These are phyloP conservation scores for Oxycera nigricornis DNA, from an alignment of 2,888 invertebrate species.

Conservation along the genomic window DNA sequence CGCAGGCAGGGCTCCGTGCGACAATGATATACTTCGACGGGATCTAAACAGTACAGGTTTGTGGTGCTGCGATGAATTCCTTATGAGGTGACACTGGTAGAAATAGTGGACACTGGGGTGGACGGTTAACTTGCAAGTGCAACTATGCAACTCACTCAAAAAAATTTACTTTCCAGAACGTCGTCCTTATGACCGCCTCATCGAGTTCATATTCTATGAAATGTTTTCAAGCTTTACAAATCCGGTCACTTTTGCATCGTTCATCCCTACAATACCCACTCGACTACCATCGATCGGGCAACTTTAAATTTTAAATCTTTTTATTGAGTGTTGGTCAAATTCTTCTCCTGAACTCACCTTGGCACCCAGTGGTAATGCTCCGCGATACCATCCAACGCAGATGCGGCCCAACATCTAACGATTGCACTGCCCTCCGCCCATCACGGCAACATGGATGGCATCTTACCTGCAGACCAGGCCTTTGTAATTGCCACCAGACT, in stretches of 20 bases:
- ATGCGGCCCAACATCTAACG: not conserved
- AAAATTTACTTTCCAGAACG: too few species aligned
- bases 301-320: conserved; percentile 31
- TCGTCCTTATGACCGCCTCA: too few species aligned
- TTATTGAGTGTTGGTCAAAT: conserved; percentile 27
- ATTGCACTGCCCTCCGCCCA: conserved; percentile 6
- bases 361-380: not conserved
- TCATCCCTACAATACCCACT: too few species aligned
- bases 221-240: too few species aligned
- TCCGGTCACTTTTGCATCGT: too few species aligned
- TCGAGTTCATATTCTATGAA: too few species aligned
- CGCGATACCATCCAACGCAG: not conserved
- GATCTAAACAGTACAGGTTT: conserved; percentile 9
- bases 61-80: conserved; percentile 20
- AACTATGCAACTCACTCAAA: too few species aligned
- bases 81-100: not conserved
- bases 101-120: not conserved
- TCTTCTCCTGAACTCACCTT: conserved; percentile 14
- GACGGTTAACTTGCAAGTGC: too few species aligned
- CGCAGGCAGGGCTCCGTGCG: conserved; percentile 35
- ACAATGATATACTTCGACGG: conserved; percentile 38
- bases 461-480: not conserved
- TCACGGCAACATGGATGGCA: not conserved
- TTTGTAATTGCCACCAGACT: conserved; percentile 14
- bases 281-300: not conserved